Evolutionary conservation across 2,113 vertebrate species (phyloP).

Genomic region (Carassius carassius): DNA sequence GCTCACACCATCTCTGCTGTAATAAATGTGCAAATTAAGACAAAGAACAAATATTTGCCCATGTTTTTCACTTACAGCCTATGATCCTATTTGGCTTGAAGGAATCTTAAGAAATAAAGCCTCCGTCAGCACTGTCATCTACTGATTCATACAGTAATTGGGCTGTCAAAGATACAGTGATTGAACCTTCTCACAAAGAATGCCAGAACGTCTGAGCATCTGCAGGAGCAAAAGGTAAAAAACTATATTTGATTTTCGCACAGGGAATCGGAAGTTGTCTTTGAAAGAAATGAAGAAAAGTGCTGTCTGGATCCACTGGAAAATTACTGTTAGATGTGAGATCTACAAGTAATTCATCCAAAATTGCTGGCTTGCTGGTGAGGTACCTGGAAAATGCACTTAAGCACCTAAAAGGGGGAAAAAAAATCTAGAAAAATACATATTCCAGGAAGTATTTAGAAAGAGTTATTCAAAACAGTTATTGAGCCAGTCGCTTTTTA

Average conservation of each 20-base stretch:
- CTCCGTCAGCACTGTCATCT: background rate
- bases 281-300: background rate
- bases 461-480: conserved; percentile 2
- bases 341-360: background rate
- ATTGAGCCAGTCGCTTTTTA: background rate
- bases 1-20: background rate
- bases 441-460: conserved; percentile 3
- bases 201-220: background rate
- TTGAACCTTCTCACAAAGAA: background rate
- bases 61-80: conserved; percentile 5
- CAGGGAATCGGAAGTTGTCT: background rate
- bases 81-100: conserved; percentile 28
- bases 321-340: background rate
- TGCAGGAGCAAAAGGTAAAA: background rate
- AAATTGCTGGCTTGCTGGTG: background rate
- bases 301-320: background rate
- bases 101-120: conserved; percentile 11
- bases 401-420: background rate
- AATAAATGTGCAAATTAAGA: conserved; percentile 27
- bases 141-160: conserved; percentile 4
- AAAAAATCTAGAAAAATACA: background rate
- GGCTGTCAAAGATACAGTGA: background rate
- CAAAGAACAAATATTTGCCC: conserved; percentile 34
- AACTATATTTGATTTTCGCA: background rate
- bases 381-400: background rate